Evolutionary conservation across 1,140 invertebrate species (phyloP).

Genomic region (Pentalonia nigronervosa): DNA sequence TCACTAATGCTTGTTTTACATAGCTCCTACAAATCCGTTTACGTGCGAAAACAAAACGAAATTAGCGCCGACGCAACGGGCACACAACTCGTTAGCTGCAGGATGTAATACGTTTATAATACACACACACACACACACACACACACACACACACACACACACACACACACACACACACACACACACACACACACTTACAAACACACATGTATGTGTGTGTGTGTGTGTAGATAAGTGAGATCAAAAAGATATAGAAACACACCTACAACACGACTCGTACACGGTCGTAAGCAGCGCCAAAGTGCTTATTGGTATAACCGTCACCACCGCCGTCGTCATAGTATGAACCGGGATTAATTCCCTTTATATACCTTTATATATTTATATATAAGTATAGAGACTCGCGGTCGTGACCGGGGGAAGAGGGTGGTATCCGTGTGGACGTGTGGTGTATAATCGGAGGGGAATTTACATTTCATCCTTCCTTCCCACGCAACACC

Average conservation of each 20-base stretch:
- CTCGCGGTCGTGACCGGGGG: no score
- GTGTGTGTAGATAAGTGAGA: not conserved
- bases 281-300: not conserved
- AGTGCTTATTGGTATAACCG: not conserved
- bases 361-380: not conserved
- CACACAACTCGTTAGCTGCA: not conserved
- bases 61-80: not conserved
- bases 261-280: not conserved
- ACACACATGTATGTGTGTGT: no score
- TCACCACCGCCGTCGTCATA: not conserved
- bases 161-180: no score
- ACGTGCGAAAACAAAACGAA: not conserved
- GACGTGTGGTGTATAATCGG: not conserved
- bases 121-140: no score
- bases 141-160: no score
- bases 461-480: not conserved
- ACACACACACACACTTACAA: no score
- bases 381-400: not conserved
- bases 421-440: not conserved
- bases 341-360: not conserved
- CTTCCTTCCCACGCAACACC: no score
- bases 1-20: not conserved
- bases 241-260: not conserved
- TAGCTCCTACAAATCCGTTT: not conserved
- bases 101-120: not conserved